Evolutionary conservation across 1,140 invertebrate genomes (phyloP), one percentile per base, ranked within the genome.

Genomic region (Pseudomyrmex gracilis): DNA sequence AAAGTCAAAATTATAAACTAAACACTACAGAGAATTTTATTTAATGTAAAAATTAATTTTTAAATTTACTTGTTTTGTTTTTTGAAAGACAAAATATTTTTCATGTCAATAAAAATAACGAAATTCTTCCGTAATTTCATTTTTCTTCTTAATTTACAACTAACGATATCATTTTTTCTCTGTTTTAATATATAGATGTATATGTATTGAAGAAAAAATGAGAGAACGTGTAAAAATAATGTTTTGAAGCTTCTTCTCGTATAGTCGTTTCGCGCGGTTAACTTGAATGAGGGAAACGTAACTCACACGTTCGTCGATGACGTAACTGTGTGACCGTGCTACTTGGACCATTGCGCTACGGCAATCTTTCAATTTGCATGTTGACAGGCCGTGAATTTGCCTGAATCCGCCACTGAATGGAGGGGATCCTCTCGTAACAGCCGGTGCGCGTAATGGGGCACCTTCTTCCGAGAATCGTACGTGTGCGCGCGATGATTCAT

Each of bases 221-320:
- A 13, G 2, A 71, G 22, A 34, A 17, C 20, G 17, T n/a, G 20
- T 45, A 49, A 64, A 15, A 45, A 24, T 34, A 12, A 43, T n/a
- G n/a, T 4, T 43, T 51, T 20, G 10, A 66, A 43, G 10, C 53
- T 64, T 51, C 3, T 15, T 49, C 22, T 51, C 24, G 12, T 12
- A 60, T 12, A 60, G 15, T 20, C 22, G 45, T 5, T 5, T 4
- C 3, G 34, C 34, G 34, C 13, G 2, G 24, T 12, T 2, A 22
- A 61, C 3, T 66, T 5, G 51, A 15, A 80, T 24, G 43, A 67
- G 49, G 49, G 63, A 57, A 58, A 24, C 53, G 17, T 15, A 67
- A 45, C 70, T n/a, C 51, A 82, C 85, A 82, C 57, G 57, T 68
- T 61, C 10, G 17, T n/a, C n/a, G 57, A 34, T 87, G 85, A 87